Base-by-base conservation (phyloP, 2,888 invertebrate species). In the Conomelus anceps region DNA sequence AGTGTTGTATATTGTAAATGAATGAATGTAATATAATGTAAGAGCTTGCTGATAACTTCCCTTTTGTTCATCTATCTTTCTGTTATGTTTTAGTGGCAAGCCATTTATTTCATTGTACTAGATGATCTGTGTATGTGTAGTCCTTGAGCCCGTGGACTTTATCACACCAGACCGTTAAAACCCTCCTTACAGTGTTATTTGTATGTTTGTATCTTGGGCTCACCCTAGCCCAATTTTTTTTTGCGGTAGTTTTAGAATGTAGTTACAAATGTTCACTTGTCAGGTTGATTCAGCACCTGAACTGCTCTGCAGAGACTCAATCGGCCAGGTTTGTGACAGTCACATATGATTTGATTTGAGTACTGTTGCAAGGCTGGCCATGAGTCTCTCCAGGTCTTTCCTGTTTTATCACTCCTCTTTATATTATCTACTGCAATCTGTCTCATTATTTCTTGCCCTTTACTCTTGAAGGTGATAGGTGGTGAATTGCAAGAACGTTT, bases 401-500 rank as follows among this genome's bases (percentile, higher is more conserved):
- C 89, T 90, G 89, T 90, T 88, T 26, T 41, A 26, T 88, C 89
- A 86, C 86, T 90, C 89, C 88, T 90, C 90, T 89, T 88, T 91
- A 89, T 91, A 90, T 91, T 90, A 90, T 91, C 91, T 91, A 89
- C 90, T 91, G 90, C 90, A 90, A 91, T 91, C 91, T 91, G 91
- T 91, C 90, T 88, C 89, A 85, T 85, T 88, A 88, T 90, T 89
- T 90, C 90, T 90, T 96, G 95, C 95, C 96, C 95, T 96, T 97
- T 96, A 96, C 96, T 97, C 96, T 97, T 97, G 96, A 98, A 99
- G 99, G 98, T 99, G 97, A 99, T 99, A 97, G 98, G 98, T 97
- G 99, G 99, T 96, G 98, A 98, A 96, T 98, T 98, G 96, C 98
- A 98, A 97, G 98, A 98, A 96, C 98, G 98, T 95, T 98, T 99